Percentiles rank a stretch among this genome's conserved stretches.
These are phyloP conservation scores for Leucosticte australis DNA, from an alignment of 2,113 vertebrate genomes.

Conservation along the genomic window DNA sequence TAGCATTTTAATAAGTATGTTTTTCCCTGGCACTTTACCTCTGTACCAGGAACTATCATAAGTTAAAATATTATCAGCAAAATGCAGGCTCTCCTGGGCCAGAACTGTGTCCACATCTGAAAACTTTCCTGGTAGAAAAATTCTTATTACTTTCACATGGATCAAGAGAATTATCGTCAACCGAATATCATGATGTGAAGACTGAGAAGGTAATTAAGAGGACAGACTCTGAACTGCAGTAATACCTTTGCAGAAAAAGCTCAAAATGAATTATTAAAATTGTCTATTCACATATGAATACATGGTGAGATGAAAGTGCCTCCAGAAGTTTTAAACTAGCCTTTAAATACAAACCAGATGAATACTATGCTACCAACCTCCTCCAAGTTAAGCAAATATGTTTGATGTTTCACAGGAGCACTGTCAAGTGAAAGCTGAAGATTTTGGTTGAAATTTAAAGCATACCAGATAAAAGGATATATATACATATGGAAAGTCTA, in stretches of 20 bases:
- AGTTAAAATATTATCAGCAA: constrained; percentile 66
- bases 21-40: constrained; percentile 49
- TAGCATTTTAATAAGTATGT: constrained; percentile 71
- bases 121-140: neutral
- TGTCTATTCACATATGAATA: constrained; percentile 19
- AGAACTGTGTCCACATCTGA: constrained; percentile 15
- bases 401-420: neutral
- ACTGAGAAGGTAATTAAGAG: constrained; percentile 48
- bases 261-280: constrained; percentile 44
- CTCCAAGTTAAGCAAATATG: neutral
- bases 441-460: constrained; percentile 1
- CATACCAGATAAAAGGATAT: neutral
- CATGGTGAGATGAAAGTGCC: neutral
- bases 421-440: neutral
- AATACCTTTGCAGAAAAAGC: neutral
- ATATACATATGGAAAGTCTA: neutral
- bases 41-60: constrained; percentile 4
- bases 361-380: neutral
- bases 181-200: neutral
- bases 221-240: neutral
- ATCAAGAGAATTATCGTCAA: constrained; percentile 45
- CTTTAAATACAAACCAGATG: constrained; percentile 23
- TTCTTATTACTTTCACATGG: neutral
- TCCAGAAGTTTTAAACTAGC: constrained; percentile 3
- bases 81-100: constrained; percentile 26